Evolutionary conservation across 2,888 invertebrate genomes (phyloP), one percentile per base, ranked within the genome.

Genomic region (Griposia aprilina): DNA sequence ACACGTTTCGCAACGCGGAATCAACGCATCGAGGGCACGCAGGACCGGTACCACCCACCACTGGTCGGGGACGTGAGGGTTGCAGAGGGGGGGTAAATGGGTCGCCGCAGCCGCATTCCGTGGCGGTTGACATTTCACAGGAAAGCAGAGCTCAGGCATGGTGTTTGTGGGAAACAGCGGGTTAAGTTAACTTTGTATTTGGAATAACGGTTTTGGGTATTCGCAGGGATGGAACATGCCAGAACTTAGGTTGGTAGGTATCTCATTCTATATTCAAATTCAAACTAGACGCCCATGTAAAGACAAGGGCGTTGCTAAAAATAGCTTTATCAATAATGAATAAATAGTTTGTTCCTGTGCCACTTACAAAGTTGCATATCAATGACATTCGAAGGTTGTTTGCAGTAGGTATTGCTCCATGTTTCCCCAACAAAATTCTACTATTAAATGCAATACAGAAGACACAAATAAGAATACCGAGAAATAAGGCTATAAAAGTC

Each of bases 21-120:
- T 94, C 91, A 87, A 91, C 92, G 91, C 93, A 95, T 94, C 91
- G 95, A 93, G 95, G 95, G 94, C 95, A 95, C 93, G 93, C 93
- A 92, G 91, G 93, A 94, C 95, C 94, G 95, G 94, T 94, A 93
- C 88, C 90, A 91, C 91, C 92, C 90, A 92, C 91, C 90, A 90
- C 84, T 87, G 77, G 88, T 89, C 79, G 90, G 86, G 67, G 85
- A 85, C 86, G 89, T 90, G 90, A 90, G 90, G 90, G 86, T 88
- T 78, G 84, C 76, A 79, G 89, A 88, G 89, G 87, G 77, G 88
- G 89, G 90, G 93, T 91, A 95, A 95, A 95, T 95, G 91, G 96
- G 95, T 94, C 95, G 94, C 90, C 91, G 90, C 92, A 93, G 92
- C 93, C 93, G 93, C 94, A 95, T 95, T 95, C 95, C 94, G 90